phyloP scores from a whole-genome alignment of 2,888 invertebrate genomes.

The Neelides folsomi region DNA sequence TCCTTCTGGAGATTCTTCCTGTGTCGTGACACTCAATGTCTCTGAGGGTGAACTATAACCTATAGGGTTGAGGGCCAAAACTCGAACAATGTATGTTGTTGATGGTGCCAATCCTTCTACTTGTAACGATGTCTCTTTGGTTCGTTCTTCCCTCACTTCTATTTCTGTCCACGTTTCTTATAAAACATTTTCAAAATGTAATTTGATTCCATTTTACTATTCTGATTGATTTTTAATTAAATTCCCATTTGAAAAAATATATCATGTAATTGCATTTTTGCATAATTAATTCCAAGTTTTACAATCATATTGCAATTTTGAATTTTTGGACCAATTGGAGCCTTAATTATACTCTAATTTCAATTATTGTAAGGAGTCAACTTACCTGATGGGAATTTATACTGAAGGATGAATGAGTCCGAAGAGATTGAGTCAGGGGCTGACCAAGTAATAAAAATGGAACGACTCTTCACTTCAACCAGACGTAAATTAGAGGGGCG shows the following conservation, averaged over 20 bases:
- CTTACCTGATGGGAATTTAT: conserved; percentile 66
- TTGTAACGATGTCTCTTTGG: conserved; percentile 65
- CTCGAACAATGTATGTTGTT: conserved; percentile 72
- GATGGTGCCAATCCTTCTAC: conserved; percentile 71
- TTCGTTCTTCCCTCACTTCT: conserved; percentile 65
- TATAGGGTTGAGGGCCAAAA: conserved; percentile 76
- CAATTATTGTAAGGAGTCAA: no score
- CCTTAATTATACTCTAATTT: no score
- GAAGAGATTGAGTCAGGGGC: conserved; percentile 80
- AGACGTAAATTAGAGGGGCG: conserved; percentile 74
- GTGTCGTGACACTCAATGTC: conserved; percentile 68
- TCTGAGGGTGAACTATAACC: conserved; percentile 78
- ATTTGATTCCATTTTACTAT: background rate
- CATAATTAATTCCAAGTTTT: no score
- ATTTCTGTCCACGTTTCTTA: conserved; percentile 41
- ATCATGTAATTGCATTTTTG: no score
- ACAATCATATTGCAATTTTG: no score
- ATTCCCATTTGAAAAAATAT: no score
- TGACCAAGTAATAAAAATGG: conserved; percentile 75
- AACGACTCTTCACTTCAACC: conserved; percentile 68
- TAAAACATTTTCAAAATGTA: background rate
- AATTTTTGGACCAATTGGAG: no score
- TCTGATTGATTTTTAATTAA: no score
- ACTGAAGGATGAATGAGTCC: conserved; percentile 76
- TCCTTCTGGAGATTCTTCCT: conserved; percentile 75